These are phyloP conservation scores for Diachasma alloeum DNA, from an alignment of 1,140 invertebrate species.

Conservation along the genomic window DNA sequence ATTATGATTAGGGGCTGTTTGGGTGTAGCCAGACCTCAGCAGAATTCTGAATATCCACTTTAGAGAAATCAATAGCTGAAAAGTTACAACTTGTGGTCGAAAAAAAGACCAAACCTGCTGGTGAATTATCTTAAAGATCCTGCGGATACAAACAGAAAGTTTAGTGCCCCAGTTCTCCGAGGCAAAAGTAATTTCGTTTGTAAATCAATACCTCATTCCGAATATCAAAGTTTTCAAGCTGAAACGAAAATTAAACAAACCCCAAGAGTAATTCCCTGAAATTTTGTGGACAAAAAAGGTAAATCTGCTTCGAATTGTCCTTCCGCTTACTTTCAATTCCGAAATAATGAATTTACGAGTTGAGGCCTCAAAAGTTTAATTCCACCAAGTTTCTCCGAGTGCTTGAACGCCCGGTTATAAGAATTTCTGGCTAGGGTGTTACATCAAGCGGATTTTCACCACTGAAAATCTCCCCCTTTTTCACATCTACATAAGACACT, in stretches of 20 bases:
- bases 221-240: not conserved
- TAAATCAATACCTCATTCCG: not conserved
- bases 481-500: not conserved
- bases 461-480: not conserved
- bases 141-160: not conserved
- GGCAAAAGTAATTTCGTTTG: not conserved
- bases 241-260: not conserved
- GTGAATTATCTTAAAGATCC: not conserved
- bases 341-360: slow-evolving; percentile 19
- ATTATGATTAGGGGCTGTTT: not conserved
- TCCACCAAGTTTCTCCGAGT: slow-evolving; percentile 1
- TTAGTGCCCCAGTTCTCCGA: not conserved
- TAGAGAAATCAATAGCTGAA: not conserved
- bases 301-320: not conserved
- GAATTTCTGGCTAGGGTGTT: not conserved
- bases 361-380: slow-evolving; percentile 11
- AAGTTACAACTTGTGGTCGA: not conserved
- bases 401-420: not conserved
- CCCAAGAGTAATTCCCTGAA: not conserved
- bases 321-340: not conserved
- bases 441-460: not conserved
- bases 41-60: not conserved
- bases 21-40: not conserved
- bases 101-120: not conserved
- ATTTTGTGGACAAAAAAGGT: not conserved